These are phyloP conservation scores for Ammospiza maritima DNA, from an alignment of 2,797 vertebrate species.

Conservation along the genomic window DNA sequence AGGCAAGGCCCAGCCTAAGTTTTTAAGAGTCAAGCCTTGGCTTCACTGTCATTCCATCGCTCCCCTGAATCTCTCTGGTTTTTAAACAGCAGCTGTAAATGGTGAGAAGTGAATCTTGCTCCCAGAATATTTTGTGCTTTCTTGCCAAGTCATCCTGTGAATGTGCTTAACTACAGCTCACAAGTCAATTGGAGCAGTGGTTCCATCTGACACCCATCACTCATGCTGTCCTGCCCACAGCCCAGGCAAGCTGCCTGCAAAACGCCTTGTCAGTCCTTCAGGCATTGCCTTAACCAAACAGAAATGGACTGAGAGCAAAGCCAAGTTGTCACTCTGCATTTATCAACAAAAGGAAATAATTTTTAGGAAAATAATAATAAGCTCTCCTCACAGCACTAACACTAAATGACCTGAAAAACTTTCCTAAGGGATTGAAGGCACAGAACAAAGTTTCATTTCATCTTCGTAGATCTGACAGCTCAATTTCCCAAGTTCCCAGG, in stretches of 20 bases:
- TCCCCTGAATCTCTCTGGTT: not conserved
- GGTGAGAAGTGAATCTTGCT: not conserved
- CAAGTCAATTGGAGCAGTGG: not conserved
- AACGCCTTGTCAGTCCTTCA: not conserved
- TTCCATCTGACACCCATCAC: constrained; percentile 3
- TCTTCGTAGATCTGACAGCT: constrained; percentile 74
- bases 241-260: not conserved
- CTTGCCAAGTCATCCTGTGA: not conserved
- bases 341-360: constrained; percentile 40
- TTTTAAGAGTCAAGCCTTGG: not conserved
- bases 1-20: not conserved
- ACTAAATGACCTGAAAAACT: constrained; percentile 65
- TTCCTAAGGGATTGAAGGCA: constrained; percentile 57
- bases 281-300: not conserved
- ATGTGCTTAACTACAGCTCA: not conserved
- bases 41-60: not conserved
- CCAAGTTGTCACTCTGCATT: constrained; percentile 10
- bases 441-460: constrained; percentile 74
- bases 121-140: not conserved
- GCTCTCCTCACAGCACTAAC: constrained; percentile 28
- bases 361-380: constrained; percentile 49
- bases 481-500: constrained; percentile 67
- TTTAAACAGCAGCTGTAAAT: not conserved
- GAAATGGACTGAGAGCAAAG: not conserved
- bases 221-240: not conserved